Base-by-base conservation (phyloP, 2,113 vertebrate species). In the Upupa epops region DNA sequence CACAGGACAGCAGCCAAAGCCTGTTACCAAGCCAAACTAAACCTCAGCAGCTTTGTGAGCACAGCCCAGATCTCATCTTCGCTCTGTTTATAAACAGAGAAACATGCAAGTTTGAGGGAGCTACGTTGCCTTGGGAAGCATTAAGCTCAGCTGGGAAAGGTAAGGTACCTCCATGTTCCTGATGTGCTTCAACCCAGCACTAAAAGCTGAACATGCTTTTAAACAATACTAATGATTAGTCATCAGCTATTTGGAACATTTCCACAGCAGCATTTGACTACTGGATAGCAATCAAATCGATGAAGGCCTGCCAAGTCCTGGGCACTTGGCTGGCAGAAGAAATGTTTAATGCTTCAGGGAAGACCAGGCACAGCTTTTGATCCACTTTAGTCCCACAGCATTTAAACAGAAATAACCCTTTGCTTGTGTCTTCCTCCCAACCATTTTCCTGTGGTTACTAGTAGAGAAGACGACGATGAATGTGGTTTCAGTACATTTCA, bases 251-350 rank as follows among this genome's bases (percentile, higher is more conserved):
- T 83, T 95, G 92, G 94, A 95, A 88, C 45, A 59, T 15, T 86
- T 89, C 92, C 92, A 95, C 1, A 22, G 65, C 83, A 90, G 88
- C 61, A 32, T 95, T 92, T 86, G 94, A 88, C 88, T 95, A 91
- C 88, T 95, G 95, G 89, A 89, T 20, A 87, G 74, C 0, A 1
- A 86, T 91, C 89, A 93, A 92, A 68, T 21, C 15, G 18, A 63
- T 3, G 81, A 75, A 92, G 73, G 52, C 36, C 42, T 94, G 91
- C 94, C 94, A 96, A 94, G 89, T 89, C 64, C 86, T 96, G 72
- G 83, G 85, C 76, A 83, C 71, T 95, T 77, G 89, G 82, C 70
- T 89, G 87, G 91, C 60, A 11, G 37, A 25, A 84, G 76, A 72
- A 90, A 54, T 31, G 45, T 31, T 86, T 15, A 66, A 64, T 77